Base-by-base conservation (phyloP, 1,140 invertebrate species). In the Pissodes strobi region DNA sequence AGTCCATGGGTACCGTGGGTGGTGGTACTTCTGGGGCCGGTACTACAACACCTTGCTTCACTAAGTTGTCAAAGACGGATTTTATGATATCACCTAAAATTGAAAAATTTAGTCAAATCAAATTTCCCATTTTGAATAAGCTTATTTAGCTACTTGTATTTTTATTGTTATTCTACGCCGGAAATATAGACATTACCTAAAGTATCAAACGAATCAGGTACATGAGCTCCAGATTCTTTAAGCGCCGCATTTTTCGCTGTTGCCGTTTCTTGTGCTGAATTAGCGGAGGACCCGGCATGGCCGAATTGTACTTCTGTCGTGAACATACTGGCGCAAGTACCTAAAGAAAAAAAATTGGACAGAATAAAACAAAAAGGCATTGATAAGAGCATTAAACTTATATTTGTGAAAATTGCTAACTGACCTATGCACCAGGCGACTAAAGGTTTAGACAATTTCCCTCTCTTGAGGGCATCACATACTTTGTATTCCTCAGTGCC, bases 401-500 rank as follows among this genome's bases (percentile, higher is more conserved):
- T n/a, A n/a, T 12, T 8, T 30, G 13, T 27, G 25, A 27, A 49
- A 48, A 2, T 49, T 15, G 93, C 97, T 18, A 17, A 19, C 46
- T 41, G 57, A 59, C 96, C 97, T 71, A 99, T 98, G 77, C 97
- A 99, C 97, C 97, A 99, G 10, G 96, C 95, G 1, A 99, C 90
- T 37, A 99, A 74, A 0, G 97, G 97, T 78, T 99, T 99, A 13
- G 87, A 96, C 48, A 99, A 88, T 46, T 84, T 82, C 4, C 89
- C 87, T 38, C 86, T 83, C 72, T 92, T 87, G 0, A 99, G 82
- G 1, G 95, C 95, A 37, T 90, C 82, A 69, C 95, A 96, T 6
- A 99, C 94, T 75, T 97, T 92, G 77, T 99, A 99, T 76, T 99
- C 97, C 80, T 99, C 97, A n/a, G 91, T 86, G n/a, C 97, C 97